phyloP scores from a whole-genome alignment of 2,888 invertebrate species.

The Heliconius ethilla region DNA sequence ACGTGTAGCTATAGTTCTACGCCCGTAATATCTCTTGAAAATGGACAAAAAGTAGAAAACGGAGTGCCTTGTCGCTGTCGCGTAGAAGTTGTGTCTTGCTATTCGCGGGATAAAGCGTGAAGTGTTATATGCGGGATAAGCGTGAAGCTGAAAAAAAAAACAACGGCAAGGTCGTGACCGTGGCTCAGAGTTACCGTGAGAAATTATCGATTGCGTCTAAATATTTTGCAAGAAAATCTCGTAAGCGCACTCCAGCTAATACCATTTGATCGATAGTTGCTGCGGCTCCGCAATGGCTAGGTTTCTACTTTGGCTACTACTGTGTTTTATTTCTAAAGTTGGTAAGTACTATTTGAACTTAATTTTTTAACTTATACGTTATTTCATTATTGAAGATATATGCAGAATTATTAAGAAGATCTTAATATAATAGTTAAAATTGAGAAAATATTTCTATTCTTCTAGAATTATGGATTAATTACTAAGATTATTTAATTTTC shows the following conservation, averaged over 20 bases:
- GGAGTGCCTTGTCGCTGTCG: background rate
- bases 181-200: constrained; percentile 62
- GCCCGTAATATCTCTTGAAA: background rate
- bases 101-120: too few species aligned
- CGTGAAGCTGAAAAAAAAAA: too few species aligned
- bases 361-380: background rate
- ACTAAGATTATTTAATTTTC: background rate
- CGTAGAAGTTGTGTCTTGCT: background rate
- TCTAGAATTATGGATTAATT: background rate
- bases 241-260: constrained; percentile 51
- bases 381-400: background rate
- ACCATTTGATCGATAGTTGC: constrained; percentile 47
- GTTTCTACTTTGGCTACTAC: constrained; percentile 48
- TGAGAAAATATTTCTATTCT: too few species aligned
- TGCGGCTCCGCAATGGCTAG: constrained; percentile 49
- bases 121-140: too few species aligned
- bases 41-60: background rate
- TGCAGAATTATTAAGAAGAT: too few species aligned
- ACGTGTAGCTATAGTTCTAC: background rate
- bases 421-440: too few species aligned
- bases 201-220: constrained; percentile 64
- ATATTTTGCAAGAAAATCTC: constrained; percentile 59
- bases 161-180: constrained; percentile 63
- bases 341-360: constrained; percentile 51
- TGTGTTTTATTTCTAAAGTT: constrained; percentile 49